These are phyloP conservation scores for Sphaerolaimus hirsutus DNA, from an alignment of 2,888 invertebrate species.

Conservation along the genomic window DNA sequence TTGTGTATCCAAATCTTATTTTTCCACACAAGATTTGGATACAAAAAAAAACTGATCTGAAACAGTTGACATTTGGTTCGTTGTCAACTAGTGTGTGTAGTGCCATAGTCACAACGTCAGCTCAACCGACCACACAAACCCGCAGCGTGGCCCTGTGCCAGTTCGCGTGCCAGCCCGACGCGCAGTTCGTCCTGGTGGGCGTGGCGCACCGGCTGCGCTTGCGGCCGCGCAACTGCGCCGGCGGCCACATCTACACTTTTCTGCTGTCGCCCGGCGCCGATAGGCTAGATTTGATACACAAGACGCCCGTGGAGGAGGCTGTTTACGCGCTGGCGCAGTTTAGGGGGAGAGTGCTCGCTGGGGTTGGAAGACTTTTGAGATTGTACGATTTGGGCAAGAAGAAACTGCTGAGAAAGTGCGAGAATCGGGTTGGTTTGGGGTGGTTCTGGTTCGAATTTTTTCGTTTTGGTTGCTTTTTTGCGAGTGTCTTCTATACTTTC, in stretches of 20 bases:
- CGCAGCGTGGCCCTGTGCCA: conserved; percentile 44
- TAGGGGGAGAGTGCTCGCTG: conserved; percentile 68
- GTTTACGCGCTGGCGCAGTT: conserved; percentile 56
- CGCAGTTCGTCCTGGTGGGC: conserved; percentile 52
- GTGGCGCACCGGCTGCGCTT: conserved; percentile 68
- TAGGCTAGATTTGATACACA: conserved; percentile 66
- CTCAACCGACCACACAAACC: no score
- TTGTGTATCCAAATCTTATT: no score
- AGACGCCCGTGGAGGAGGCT: conserved; percentile 40
- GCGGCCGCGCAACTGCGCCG: conserved; percentile 42
- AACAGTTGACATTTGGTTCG: no score
- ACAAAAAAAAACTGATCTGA: no score
- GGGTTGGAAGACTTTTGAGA: conserved; percentile 67
- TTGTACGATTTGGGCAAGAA: conserved; percentile 89
- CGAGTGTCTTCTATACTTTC: conserved; percentile 1
- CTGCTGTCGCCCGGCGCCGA: conserved; percentile 39
- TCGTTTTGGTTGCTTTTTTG: no score
- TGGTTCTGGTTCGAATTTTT: background rate
- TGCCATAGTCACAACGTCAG: no score
- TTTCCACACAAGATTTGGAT: no score
- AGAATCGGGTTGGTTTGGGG: conserved; percentile 46
- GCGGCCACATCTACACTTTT: conserved; percentile 24
- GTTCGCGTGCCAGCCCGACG: conserved; percentile 43
- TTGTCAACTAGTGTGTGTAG: no score
- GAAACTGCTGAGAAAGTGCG: conserved; percentile 83